Conservation (phyloP, 2,797 vertebrate genomes). For the Enoplosus armatus region DNA sequence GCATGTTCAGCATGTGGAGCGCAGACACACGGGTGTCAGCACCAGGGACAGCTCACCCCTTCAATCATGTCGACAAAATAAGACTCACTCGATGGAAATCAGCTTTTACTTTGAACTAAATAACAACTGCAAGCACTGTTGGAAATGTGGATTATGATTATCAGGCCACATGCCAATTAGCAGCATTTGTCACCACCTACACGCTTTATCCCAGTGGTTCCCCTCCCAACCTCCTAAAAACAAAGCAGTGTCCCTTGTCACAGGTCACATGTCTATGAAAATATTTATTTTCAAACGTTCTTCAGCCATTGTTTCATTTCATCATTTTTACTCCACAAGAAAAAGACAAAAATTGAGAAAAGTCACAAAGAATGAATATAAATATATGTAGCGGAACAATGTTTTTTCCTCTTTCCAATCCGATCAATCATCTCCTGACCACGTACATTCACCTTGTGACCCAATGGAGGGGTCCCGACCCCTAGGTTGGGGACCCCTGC, state of each 20-base stretch:
- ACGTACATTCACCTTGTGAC: neutral
- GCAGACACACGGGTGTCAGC: slow-evolving; percentile 11
- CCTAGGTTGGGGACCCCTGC: neutral
- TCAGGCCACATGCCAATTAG: neutral
- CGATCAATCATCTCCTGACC: neutral
- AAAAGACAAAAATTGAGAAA: neutral
- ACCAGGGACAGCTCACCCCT: slow-evolving; percentile 12
- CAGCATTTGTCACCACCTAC: neutral
- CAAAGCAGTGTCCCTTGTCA: neutral
- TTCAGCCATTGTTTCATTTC: neutral
- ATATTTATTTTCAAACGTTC: neutral
- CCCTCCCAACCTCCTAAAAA: neutral
- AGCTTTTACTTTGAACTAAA: slow-evolving; percentile 24
- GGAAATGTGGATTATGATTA: slow-evolving; percentile 10
- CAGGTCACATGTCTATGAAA: neutral
- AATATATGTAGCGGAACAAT: neutral
- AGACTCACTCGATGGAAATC: neutral
- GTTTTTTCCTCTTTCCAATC: neutral
- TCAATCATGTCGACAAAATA: slow-evolving; percentile 5
- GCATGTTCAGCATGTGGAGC: slow-evolving; percentile 18
- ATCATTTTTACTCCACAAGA: neutral
- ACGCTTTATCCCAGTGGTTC: neutral
- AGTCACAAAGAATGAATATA: neutral
- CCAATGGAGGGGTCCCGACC: neutral
- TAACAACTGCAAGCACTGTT: neutral